These are phyloP conservation scores for Tetrax tetrax DNA, from an alignment of 2,113 vertebrate species.

Conservation along the genomic window DNA sequence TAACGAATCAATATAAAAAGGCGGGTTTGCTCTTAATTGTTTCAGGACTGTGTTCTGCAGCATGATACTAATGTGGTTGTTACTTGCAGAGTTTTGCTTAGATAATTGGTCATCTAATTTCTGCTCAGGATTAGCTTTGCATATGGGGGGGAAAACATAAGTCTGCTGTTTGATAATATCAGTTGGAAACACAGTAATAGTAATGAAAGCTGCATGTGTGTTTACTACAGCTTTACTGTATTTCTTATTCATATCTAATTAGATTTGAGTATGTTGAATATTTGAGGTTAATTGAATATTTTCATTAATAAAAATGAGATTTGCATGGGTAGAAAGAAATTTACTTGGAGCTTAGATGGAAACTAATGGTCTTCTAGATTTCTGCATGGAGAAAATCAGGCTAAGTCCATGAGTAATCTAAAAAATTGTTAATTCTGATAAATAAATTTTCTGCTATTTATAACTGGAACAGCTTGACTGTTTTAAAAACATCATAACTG, in stretches of 20 bases:
- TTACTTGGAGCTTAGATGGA: constrained; percentile 58
- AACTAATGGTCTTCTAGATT: constrained; percentile 51
- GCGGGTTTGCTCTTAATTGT: neutral
- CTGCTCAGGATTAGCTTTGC: constrained; percentile 32
- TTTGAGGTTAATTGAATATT: constrained; percentile 75
- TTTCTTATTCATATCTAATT: constrained; percentile 65
- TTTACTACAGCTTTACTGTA: constrained; percentile 64
- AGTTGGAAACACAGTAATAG: constrained; percentile 42
- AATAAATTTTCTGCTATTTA: constrained; percentile 54
- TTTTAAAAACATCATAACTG: neutral
- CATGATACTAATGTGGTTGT: neutral
- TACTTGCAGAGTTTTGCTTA: constrained; percentile 4
- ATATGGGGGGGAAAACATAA: neutral
- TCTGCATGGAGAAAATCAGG: constrained; percentile 13
- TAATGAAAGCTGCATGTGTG: constrained; percentile 57
- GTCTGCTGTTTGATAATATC: constrained; percentile 49
- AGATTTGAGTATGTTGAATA: constrained; percentile 62
- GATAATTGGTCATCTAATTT: constrained; percentile 34
- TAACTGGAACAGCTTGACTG: neutral
- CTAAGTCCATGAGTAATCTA: constrained; percentile 52
- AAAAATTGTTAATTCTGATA: constrained; percentile 57
- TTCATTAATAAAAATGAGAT: constrained; percentile 76
- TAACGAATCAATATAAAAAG: neutral
- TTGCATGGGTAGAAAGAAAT: constrained; percentile 48
- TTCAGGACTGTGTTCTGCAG: neutral